Evolutionary conservation across 2,888 invertebrate species (phyloP).

Genomic region (Archaeoteleia sp.): DNA sequence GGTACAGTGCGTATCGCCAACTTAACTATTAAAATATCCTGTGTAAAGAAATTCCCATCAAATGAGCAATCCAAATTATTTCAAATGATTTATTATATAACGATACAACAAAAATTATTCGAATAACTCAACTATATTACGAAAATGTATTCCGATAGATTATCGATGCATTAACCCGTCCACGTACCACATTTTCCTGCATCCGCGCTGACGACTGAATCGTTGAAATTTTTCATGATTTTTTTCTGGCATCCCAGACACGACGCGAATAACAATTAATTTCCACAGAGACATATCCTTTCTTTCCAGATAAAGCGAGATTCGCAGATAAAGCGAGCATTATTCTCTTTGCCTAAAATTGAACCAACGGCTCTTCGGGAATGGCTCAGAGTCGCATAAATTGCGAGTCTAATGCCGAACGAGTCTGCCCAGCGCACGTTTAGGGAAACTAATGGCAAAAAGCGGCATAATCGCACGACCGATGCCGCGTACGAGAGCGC

Average conservation of each 20-base stretch:
- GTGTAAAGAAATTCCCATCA: too few species aligned
- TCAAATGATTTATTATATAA: too few species aligned
- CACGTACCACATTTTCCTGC: conserved; percentile 1
- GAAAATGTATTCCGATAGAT: background rate
- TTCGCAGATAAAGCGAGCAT: conserved; percentile 27
- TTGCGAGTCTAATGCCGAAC: conserved; percentile 51
- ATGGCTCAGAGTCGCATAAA: conserved; percentile 41
- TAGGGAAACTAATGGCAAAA: conserved; percentile 70
- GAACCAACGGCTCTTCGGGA: conserved; percentile 24
- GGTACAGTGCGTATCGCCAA: too few species aligned
- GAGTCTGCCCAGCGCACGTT: conserved; percentile 58
- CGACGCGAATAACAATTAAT: conserved; percentile 30
- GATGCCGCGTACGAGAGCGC: conserved; percentile 39
- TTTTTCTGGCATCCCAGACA: conserved; percentile 5
- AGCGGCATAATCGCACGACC: conserved; percentile 64
- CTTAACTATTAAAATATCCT: too few species aligned
- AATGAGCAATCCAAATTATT: too few species aligned
- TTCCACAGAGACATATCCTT: conserved; percentile 21
- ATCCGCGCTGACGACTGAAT: background rate
- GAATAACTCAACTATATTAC: too few species aligned
- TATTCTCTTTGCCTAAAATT: conserved; percentile 47
- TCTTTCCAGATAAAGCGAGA: conserved; percentile 26
- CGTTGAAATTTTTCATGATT: background rate
- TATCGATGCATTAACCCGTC: background rate
- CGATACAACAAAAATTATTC: too few species aligned